phyloP scores from a whole-genome alignment of 2,113 vertebrate genomes.

The Tringa solitaria region DNA sequence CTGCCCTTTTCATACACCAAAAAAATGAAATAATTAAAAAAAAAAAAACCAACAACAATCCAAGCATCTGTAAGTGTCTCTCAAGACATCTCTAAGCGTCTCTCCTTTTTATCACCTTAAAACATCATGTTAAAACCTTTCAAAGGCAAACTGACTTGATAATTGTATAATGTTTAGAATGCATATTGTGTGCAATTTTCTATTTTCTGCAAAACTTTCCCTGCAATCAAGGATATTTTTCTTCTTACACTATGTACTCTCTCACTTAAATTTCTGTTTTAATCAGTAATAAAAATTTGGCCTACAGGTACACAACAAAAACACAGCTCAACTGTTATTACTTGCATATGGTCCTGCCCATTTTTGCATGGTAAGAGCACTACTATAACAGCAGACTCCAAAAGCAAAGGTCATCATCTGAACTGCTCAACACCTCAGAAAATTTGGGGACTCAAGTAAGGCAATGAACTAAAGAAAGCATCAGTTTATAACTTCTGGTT shows the following conservation, averaged over 20 bases:
- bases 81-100: neutral
- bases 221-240: neutral
- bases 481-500: conserved; percentile 6
- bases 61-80: neutral
- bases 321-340: neutral
- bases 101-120: neutral
- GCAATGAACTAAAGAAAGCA: neutral
- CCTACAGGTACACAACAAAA: neutral
- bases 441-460: neutral
- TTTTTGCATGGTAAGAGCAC: neutral
- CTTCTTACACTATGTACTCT: neutral
- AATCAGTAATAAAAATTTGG: neutral
- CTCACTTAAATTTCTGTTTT: neutral
- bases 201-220: neutral
- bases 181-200: neutral
- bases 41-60: neutral
- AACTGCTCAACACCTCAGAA: neutral
- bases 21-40: neutral
- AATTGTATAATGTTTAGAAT: neutral
- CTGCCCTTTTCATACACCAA: neutral
- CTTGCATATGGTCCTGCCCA: neutral
- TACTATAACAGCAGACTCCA: neutral
- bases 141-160: neutral
- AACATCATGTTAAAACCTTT: neutral
- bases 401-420: conserved; percentile 9